phyloP scores from a whole-genome alignment of 2,797 vertebrate genomes.

The Catostomus latipinnis region DNA sequence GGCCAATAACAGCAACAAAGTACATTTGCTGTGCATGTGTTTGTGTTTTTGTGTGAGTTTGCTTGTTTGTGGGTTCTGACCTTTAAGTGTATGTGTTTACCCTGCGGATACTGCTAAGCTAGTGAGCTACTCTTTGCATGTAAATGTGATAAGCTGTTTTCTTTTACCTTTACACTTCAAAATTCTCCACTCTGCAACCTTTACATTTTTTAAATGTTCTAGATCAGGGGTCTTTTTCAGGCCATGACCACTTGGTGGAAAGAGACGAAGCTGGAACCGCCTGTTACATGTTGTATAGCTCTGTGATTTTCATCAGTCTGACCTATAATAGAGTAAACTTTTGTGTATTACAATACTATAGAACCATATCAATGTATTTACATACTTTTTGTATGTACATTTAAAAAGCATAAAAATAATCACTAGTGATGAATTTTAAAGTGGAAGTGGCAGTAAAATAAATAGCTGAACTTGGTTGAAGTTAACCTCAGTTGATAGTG shows the following conservation, averaged over 20 bases:
- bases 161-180: slow-evolving; percentile 20
- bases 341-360: no score
- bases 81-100: slow-evolving; percentile 43
- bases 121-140: slow-evolving; percentile 37
- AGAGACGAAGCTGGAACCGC: no score
- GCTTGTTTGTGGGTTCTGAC: slow-evolving; percentile 19
- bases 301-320: no score
- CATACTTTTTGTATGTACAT: no score
- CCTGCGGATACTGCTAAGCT: slow-evolving; percentile 31
- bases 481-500: no score
- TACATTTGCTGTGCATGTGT: slow-evolving; percentile 13
- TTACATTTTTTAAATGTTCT: slow-evolving; percentile 15
- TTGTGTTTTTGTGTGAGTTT: slow-evolving; percentile 21
- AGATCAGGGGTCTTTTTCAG: background rate
- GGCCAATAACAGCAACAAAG: slow-evolving; percentile 17
- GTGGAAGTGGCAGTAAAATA: no score
- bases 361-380: no score
- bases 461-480: no score
- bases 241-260: slow-evolving; percentile 7
- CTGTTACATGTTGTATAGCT: no score
- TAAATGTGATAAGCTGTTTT: slow-evolving; percentile 44
- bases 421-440: no score
- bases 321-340: no score
- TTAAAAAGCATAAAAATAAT: no score
- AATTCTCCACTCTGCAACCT: slow-evolving; percentile 15